Evolutionary conservation across 2,113 vertebrate genomes (phyloP), one percentile per base, ranked within the genome.

Genomic region (Oryzias melastigma): DNA sequence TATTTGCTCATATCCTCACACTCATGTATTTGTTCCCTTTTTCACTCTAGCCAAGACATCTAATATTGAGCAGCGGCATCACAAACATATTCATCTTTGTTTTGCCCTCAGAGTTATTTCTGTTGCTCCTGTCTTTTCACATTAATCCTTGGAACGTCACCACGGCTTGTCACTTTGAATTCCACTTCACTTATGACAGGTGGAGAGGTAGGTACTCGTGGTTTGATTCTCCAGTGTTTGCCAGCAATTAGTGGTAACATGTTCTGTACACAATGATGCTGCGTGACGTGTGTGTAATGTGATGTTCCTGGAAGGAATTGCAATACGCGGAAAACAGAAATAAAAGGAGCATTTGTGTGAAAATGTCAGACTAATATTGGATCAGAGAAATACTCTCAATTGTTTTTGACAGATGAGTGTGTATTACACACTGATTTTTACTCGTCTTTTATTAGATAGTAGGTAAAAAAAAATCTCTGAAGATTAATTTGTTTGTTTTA

Each of bases 11-110:
- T 50, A 13, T 25, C 24, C 2, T 25, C 50, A 74, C 18, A 54
- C 15, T 17, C 42, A 10, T 40, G 15, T 43, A 13, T 44, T 53
- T 46, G 19, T 49, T 1, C 1, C 7, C 4, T 14, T 69, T n/a
- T 29, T 15, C 15, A 18, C 27, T 35, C 10, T 12, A 52, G 6
- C 27, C 15, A 52, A 59, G 20, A n/a, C 40, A 44, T 41, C n/a
- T 15, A 29, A 35, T 52, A 15, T 27, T 42, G 47, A 42, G 6
- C 46, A 25, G 41, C 42, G 24, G 14, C 15, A 16, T 27, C 5
- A 35, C 43, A 48, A 52, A n/a, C 47, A 64, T 64, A 71, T 64
- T 43, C 27, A 63, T 53, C 10, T 64, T 52, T 18, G 7, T 64
- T 64, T 46, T 46, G 14, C 25, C 12, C n/a, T 16, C 10, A 10